Percentiles rank a stretch among this genome's conserved stretches.
Evolutionary conservation across 2,113 vertebrate genomes (phyloP).

Genomic region (Macrotis lagotis): DNA sequence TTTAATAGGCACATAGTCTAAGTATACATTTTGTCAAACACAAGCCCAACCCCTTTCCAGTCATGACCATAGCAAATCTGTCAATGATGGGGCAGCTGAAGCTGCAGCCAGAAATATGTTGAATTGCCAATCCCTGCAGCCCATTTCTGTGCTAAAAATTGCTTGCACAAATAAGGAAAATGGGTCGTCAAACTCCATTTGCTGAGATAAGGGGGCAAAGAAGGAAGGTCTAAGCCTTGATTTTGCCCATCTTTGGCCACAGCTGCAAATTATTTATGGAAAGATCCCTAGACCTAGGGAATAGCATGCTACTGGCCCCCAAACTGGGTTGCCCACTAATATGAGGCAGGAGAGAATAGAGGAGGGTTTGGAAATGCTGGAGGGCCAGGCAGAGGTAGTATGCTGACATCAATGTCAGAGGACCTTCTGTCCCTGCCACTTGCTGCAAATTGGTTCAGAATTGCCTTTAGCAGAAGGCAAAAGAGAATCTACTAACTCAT

Average conservation of each 20-base stretch:
- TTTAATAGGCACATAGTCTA: neutral
- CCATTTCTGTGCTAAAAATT: neutral
- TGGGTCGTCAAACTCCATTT: constrained; percentile 38
- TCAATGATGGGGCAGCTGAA: neutral
- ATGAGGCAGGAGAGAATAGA: neutral
- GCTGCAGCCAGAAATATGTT: neutral
- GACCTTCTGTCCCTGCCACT: neutral
- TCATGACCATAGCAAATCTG: neutral
- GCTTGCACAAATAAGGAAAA: neutral
- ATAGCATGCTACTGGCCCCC: neutral
- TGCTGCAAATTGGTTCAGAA: neutral
- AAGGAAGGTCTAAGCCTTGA: constrained; percentile 73
- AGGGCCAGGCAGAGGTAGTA: neutral
- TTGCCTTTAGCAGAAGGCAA: constrained; percentile 27
- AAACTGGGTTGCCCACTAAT: neutral
- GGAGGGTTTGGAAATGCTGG: neutral
- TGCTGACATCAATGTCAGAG: too few relatives aligned
- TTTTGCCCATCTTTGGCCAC: constrained; percentile 40
- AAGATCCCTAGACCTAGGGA: constrained; percentile 17
- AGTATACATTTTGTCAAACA: neutral
- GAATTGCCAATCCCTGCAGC: neutral
- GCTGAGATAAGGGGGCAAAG: constrained; percentile 17
- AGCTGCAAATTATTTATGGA: constrained; percentile 41
- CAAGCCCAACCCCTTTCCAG: neutral
- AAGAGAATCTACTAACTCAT: neutral